Conservation (phyloP, 2,888 invertebrate genomes). For the Ernsta delagoae region DNA sequence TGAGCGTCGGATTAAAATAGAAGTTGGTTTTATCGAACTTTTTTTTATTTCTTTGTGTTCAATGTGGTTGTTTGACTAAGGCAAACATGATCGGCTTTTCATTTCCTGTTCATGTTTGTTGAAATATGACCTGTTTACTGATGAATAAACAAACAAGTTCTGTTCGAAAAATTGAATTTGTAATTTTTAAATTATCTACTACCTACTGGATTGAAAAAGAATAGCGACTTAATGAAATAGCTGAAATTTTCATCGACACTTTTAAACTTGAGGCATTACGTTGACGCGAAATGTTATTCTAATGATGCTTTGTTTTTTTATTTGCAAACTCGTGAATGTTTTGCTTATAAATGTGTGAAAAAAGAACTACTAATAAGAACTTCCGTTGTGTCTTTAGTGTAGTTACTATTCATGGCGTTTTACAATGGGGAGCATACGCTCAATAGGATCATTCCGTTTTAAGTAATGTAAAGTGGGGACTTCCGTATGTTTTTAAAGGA, state of each 20-base stretch:
- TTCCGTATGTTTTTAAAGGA: slow-evolving; percentile 65
- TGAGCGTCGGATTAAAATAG: slow-evolving; percentile 35
- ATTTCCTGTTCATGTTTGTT: neutral
- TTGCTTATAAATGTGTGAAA: slow-evolving; percentile 1
- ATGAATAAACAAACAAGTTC: neutral
- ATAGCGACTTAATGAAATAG: no score
- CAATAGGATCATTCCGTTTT: slow-evolving; percentile 51
- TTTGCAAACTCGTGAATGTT: neutral
- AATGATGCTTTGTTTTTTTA: neutral
- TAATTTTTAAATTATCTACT: neutral
- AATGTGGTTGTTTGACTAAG: slow-evolving; percentile 30
- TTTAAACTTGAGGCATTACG: no score
- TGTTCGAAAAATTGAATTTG: neutral
- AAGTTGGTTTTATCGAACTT: slow-evolving; percentile 21
- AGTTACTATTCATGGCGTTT: slow-evolving; percentile 14
- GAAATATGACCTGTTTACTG: no score
- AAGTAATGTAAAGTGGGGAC: slow-evolving; percentile 59
- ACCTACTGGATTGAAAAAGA: neutral
- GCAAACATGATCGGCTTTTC: neutral
- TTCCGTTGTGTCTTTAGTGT: slow-evolving; percentile 22
- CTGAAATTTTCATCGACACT: no score
- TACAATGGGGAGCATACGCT: slow-evolving; percentile 44
- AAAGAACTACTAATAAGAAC: neutral
- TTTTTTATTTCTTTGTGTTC: slow-evolving; percentile 22
- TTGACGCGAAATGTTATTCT: no score